These are phyloP conservation scores for Punctoribates punctum DNA, from an alignment of 2,888 invertebrate species.

Conservation along the genomic window DNA sequence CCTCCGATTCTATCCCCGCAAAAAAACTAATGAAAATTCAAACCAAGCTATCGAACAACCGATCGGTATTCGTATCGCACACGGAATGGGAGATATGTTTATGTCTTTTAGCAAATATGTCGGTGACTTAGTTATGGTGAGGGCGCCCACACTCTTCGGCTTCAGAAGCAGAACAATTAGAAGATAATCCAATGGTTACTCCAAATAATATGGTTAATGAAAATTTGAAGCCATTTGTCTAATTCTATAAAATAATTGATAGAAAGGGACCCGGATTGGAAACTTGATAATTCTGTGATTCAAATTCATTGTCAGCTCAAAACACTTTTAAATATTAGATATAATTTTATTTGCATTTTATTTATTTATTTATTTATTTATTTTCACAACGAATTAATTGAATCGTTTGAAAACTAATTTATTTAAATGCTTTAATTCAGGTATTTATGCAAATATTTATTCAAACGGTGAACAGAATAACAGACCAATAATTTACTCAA, in stretches of 20 bases:
- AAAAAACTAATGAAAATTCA: neutral
- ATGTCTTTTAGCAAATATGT: constrained; percentile 40
- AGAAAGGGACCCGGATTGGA: too few relatives aligned
- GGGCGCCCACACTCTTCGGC: constrained; percentile 17
- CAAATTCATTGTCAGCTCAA: neutral
- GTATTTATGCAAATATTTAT: constrained; percentile 13
- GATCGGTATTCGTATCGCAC: constrained; percentile 36
- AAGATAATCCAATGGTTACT: neutral
- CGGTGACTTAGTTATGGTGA: constrained; percentile 39
- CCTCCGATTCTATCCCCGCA: constrained; percentile 15
- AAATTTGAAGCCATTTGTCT: too few relatives aligned
- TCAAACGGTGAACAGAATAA: neutral
- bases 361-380: constrained; percentile 17
- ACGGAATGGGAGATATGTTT: constrained; percentile 41
- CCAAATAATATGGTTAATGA: neutral
- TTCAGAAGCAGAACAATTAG: neutral
- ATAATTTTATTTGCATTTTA: neutral
- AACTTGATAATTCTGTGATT: too few relatives aligned
- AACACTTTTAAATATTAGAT: neutral
- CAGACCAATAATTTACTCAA: neutral
- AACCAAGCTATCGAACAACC: constrained; percentile 5
- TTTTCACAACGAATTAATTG: constrained; percentile 18
- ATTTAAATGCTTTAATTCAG: constrained; percentile 28
- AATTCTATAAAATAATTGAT: too few relatives aligned
- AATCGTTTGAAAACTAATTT: neutral